Percentiles rank a stretch among this genome's conserved stretches.
Conservation (phyloP, 2,888 invertebrate species). For the Hartigia nigra region DNA sequence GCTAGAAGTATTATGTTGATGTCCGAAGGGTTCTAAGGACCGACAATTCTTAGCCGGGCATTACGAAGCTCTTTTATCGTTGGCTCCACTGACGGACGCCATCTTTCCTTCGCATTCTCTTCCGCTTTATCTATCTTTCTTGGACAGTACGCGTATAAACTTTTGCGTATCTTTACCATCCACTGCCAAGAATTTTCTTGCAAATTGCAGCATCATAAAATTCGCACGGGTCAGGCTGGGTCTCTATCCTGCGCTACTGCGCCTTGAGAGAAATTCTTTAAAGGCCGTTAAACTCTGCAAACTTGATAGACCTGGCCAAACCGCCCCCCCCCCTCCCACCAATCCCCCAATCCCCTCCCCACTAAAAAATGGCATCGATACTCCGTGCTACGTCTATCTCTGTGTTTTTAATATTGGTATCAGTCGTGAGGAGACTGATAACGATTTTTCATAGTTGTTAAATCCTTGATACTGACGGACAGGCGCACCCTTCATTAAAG, state of each 20-base stretch:
- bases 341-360: not conserved
- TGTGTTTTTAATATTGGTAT: not conserved
- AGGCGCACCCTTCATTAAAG: conserved; percentile 10
- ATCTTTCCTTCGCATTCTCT: not conserved
- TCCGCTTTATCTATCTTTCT: not conserved
- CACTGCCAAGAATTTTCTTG: conserved; percentile 32
- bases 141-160: not conserved
- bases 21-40: conserved; percentile 14
- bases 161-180: not conserved
- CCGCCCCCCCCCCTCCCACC: too few relatives aligned
- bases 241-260: not conserved
- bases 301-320: not conserved
- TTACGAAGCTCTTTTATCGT: conserved; percentile 21
- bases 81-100: conserved; percentile 5
- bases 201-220: conserved; percentile 43
- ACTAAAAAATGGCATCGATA: not conserved
- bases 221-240: not conserved
- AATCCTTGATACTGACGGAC: not conserved
- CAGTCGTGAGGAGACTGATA: not conserved
- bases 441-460: not conserved
- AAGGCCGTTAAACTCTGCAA: not conserved
- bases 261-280: not conserved
- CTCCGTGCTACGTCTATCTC: not conserved
- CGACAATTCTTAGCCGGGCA: conserved; percentile 14
- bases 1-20: conserved; percentile 24